Percentiles rank a stretch among this genome's conserved stretches.
phyloP scores from a whole-genome alignment of 2,797 vertebrate species.

The Sebastes iracundus region DNA sequence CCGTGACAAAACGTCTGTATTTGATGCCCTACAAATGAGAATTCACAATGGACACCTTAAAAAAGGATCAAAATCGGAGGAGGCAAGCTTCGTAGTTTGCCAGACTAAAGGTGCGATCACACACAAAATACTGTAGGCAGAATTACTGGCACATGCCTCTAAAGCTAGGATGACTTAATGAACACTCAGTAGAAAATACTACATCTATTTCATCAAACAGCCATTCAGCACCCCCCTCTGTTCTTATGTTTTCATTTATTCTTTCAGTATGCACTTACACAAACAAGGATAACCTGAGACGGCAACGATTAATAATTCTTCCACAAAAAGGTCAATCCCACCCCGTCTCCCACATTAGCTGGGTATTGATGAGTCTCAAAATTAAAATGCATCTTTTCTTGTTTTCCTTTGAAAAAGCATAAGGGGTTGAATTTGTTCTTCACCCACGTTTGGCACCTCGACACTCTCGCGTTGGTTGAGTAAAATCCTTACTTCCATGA shows the following conservation, averaged over 20 bases:
- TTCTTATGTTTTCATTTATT: not conserved
- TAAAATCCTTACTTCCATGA: constrained; percentile 47
- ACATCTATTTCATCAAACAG: not conserved
- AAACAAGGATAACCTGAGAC: not conserved
- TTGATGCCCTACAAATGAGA: too few relatives aligned
- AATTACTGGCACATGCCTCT: not conserved
- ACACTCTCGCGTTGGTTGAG: constrained; percentile 3
- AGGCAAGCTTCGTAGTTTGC: not conserved
- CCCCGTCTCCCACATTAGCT: not conserved
- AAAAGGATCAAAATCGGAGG: not conserved
- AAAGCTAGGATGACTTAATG: not conserved
- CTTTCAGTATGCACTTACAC: not conserved
- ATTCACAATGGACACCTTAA: too few relatives aligned
- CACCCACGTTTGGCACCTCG: constrained; percentile 4
- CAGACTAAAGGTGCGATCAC: not conserved
- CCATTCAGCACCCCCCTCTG: not conserved
- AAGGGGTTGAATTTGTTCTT: not conserved
- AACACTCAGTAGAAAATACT: not conserved
- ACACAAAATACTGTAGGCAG: not conserved
- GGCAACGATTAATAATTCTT: constrained; percentile 1
- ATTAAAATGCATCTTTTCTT: not conserved
- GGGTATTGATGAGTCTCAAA: not conserved
- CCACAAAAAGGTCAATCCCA: constrained; percentile 14
- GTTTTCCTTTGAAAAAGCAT: not conserved
- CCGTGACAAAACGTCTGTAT: too few relatives aligned